These are phyloP conservation scores for Amphibalanus amphitrite DNA, from an alignment of 1,140 invertebrate species.

Conservation along the genomic window DNA sequence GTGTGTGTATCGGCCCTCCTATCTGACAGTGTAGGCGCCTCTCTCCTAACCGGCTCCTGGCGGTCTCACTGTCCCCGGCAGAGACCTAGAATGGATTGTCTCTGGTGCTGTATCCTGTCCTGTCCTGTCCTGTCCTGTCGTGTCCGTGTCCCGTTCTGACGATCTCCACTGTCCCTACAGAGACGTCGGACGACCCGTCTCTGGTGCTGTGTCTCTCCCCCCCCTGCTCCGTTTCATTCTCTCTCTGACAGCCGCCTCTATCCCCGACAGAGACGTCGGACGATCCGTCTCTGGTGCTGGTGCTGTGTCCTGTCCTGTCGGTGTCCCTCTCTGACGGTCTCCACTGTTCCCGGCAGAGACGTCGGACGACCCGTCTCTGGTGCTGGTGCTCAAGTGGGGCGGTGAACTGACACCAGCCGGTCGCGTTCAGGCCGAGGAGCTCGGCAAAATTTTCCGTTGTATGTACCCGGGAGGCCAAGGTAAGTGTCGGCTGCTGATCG, in stretches of 20 bases:
- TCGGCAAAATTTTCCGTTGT: slow-evolving; percentile 94
- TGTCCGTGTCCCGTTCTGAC: too few relatives aligned
- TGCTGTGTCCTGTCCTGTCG: slow-evolving; percentile 36
- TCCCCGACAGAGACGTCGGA: slow-evolving; percentile 44
- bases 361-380: slow-evolving; percentile 68
- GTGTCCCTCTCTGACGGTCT: slow-evolving; percentile 7
- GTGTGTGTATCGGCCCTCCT: too few relatives aligned
- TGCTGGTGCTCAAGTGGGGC: slow-evolving; percentile 97
- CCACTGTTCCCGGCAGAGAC: slow-evolving; percentile 34
- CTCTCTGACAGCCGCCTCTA: slow-evolving; percentile 3
- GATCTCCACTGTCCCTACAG: too few relatives aligned
- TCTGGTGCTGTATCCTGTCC: too few relatives aligned
- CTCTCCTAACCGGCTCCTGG: too few relatives aligned
- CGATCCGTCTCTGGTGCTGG: slow-evolving; percentile 79
- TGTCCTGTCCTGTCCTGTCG: too few relatives aligned
- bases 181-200: too few relatives aligned
- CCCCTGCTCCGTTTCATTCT: too few relatives aligned
- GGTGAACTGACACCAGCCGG: slow-evolving; percentile 97
- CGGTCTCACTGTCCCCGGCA: too few relatives aligned
- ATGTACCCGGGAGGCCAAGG: slow-evolving; percentile 70
- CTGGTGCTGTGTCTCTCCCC: too few relatives aligned
- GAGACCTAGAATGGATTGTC: too few relatives aligned
- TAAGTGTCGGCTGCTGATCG: slow-evolving; percentile 13
- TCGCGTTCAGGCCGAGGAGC: slow-evolving; percentile 86
- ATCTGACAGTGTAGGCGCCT: too few relatives aligned